Conservation (phyloP, 2,888 invertebrate species). For the Phragmatobia fuliginosa region DNA sequence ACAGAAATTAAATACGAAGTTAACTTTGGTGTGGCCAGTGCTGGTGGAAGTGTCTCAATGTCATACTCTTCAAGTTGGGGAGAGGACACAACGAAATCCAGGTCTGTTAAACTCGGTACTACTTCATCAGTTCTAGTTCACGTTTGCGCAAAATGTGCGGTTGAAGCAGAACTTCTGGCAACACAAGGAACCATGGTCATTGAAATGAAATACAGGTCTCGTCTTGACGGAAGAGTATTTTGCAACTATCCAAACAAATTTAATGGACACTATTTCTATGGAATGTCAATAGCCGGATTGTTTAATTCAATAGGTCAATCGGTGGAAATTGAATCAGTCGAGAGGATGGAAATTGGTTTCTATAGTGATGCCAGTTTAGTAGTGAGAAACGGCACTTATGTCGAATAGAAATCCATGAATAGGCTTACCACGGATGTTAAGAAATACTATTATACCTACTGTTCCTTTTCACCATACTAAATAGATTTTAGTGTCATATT, state of each 20-base stretch:
- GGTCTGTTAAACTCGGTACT: background rate
- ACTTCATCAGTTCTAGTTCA: background rate
- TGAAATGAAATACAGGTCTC: background rate
- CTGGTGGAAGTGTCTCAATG: background rate
- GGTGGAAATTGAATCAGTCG: background rate
- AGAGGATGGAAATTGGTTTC: background rate
- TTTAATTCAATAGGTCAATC: background rate
- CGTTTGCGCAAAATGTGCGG: background rate
- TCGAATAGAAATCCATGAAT: background rate
- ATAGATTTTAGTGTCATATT: background rate
- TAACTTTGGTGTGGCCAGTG: background rate
- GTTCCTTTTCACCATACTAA: background rate
- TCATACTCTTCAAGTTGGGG: background rate
- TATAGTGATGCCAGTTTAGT: background rate
- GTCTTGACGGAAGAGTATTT: slow-evolving; percentile 1
- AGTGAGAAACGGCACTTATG: background rate
- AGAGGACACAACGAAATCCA: background rate
- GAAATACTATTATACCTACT: background rate
- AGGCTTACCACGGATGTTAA: background rate
- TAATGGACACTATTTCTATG: background rate
- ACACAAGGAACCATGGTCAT: background rate
- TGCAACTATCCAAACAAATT: background rate
- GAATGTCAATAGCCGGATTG: background rate
- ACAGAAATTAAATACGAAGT: background rate
- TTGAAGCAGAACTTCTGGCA: background rate